Percentiles rank a stretch among this genome's conserved stretches.
Evolutionary conservation across 2,113 vertebrate genomes (phyloP).

Genomic region (Sylvilagus bachmani): DNA sequence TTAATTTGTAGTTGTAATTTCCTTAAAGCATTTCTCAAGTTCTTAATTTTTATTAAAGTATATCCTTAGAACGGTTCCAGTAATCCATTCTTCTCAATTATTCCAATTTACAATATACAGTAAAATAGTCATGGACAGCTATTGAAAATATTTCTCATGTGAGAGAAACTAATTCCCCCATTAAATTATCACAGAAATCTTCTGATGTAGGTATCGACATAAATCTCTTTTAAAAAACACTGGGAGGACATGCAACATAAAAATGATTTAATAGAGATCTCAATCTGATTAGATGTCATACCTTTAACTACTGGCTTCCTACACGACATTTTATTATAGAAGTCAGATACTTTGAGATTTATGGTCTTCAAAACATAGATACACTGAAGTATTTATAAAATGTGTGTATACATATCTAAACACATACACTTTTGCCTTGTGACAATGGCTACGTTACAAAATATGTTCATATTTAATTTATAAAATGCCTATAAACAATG

Average conservation of each 20-base stretch:
- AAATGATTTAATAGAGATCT: not conserved
- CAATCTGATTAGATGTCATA: not conserved
- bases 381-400: not conserved
- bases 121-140: not conserved
- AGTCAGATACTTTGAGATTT: conserved; percentile 8
- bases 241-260: not conserved
- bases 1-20: conserved; percentile 51
- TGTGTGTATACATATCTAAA: not conserved
- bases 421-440: not conserved
- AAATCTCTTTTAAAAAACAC: conserved; percentile 17
- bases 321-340: conserved; percentile 31
- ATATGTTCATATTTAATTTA: conserved; percentile 27
- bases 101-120: not conserved
- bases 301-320: not conserved
- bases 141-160: not conserved
- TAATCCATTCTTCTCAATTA: not conserved
- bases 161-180: not conserved
- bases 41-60: not conserved
- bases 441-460: not conserved
- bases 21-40: not conserved
- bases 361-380: not conserved
- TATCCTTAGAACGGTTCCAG: not conserved
- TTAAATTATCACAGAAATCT: conserved; percentile 17
- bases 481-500: not conserved
- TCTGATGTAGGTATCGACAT: not conserved